Evolutionary conservation across 2,888 invertebrate genomes (phyloP).

Genomic region (Drosophila robusta): DNA sequence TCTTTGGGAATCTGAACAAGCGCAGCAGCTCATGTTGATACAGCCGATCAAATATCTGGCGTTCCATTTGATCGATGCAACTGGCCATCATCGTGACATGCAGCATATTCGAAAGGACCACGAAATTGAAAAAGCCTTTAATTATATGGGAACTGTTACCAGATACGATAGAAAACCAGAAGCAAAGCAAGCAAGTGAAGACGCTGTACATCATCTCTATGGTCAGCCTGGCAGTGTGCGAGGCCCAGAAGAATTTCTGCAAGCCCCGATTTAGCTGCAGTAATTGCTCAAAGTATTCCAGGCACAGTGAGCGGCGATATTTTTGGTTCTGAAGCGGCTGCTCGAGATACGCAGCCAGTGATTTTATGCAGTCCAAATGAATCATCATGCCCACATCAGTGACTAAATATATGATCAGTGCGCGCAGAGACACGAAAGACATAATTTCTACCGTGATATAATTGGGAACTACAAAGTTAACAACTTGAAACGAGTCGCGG

Average conservation of each 20-base stretch:
- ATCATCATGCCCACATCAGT: background rate
- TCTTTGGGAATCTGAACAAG: background rate
- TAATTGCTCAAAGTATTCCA: background rate
- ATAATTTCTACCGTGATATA: background rate
- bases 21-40: background rate
- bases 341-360: background rate
- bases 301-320: background rate
- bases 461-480: background rate
- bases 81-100: background rate
- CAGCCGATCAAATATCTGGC: background rate
- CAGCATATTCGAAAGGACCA: background rate
- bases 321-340: background rate
- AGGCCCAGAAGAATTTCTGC: background rate
- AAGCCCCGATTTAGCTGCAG: background rate
- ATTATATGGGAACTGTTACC: background rate
- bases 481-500: background rate
- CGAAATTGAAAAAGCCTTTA: background rate
- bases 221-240: background rate
- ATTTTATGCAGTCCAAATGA: background rate
- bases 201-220: background rate
- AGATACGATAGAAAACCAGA: no score
- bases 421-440: background rate
- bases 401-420: background rate
- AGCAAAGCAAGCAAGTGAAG: background rate
- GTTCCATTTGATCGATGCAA: background rate